Evolutionary conservation across 2,797 vertebrate species (phyloP).

Genomic region (Gambelia wislizenii): DNA sequence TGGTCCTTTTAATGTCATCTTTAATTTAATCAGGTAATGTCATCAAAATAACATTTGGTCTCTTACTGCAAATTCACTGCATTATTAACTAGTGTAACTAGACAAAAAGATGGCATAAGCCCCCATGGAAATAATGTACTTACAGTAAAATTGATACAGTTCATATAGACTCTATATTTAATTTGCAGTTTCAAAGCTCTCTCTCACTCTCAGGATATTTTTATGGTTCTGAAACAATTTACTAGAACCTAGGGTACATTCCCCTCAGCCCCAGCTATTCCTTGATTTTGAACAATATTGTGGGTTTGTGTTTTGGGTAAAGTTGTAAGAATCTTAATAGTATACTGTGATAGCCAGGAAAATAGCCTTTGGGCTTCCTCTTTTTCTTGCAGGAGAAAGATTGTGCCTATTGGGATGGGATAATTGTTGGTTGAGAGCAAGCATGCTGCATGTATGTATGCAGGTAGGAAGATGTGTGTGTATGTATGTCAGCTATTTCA

Average conservation of each 20-base stretch:
- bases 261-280: constrained; percentile 40
- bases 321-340: constrained; percentile 46
- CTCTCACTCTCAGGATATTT: constrained; percentile 78
- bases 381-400: background rate
- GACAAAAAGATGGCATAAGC: constrained; percentile 74
- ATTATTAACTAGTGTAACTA: constrained; percentile 81
- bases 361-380: background rate
- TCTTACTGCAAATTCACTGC: constrained; percentile 83
- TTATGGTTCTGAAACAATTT: constrained; percentile 81
- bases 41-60: constrained; percentile 82
- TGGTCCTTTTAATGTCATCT: constrained; percentile 79
- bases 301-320: constrained; percentile 8
- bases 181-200: constrained; percentile 81
- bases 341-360: background rate
- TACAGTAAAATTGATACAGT: constrained; percentile 81
- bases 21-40: constrained; percentile 82
- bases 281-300: constrained; percentile 56
- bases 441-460: too few relatives aligned
- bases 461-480: too few relatives aligned
- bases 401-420: background rate
- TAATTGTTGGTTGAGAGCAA: background rate
- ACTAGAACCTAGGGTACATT: constrained; percentile 67
- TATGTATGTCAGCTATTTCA: too few relatives aligned
- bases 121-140: constrained; percentile 80
- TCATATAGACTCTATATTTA: constrained; percentile 81